Evolutionary conservation across 2,113 vertebrate genomes (phyloP).

Genomic region (Pardalotus punctatus): DNA sequence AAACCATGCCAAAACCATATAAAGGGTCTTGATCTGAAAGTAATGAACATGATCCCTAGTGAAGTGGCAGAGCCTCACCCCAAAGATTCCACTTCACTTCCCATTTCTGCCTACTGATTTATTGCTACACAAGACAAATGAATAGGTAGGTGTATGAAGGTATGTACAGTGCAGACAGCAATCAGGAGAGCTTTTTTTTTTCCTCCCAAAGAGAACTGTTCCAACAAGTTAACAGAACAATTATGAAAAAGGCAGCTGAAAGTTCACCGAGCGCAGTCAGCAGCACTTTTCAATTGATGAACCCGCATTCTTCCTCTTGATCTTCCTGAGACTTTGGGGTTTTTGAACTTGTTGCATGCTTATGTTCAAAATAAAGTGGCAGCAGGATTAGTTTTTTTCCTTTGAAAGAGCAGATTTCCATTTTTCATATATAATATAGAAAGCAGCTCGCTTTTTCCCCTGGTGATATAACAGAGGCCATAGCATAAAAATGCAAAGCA

Average conservation of each 20-base stretch:
- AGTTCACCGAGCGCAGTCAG: background rate
- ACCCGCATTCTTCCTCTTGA: background rate
- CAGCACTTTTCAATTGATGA: background rate
- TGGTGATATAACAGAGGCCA: background rate
- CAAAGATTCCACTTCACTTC: background rate
- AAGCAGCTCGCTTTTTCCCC: background rate
- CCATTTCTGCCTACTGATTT: slow-evolving; percentile 21
- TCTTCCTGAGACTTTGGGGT: background rate
- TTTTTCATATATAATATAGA: background rate
- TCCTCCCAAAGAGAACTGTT: background rate
- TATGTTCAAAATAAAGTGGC: background rate
- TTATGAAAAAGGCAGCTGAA: background rate
- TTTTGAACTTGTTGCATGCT: background rate
- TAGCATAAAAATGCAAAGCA: background rate
- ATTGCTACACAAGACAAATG: slow-evolving; percentile 25
- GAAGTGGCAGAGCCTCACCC: background rate
- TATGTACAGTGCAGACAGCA: background rate
- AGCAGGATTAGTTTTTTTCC: background rate
- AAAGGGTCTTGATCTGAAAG: background rate
- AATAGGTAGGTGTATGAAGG: slow-evolving; percentile 13
- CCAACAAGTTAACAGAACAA: slow-evolving; percentile 41
- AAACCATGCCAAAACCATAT: background rate
- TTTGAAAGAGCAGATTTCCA: background rate
- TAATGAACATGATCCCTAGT: background rate
- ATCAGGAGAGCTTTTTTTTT: background rate